Percentiles rank a stretch among this genome's conserved stretches.
These are phyloP conservation scores for Cepaea hortensis DNA, from an alignment of 2,888 invertebrate genomes.

Conservation along the genomic window DNA sequence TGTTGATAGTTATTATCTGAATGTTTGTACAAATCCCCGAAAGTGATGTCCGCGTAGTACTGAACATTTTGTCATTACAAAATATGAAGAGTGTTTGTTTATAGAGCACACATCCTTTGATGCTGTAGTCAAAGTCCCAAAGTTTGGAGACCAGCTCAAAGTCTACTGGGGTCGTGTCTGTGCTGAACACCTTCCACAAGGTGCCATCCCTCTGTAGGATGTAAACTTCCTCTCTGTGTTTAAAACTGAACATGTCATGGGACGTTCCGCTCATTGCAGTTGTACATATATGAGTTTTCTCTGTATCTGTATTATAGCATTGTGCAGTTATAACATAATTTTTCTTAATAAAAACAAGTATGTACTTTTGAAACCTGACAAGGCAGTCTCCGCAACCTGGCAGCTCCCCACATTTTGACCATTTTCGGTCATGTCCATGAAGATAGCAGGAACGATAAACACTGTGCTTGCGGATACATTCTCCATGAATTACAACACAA, in stretches of 20 bases:
- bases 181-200: not conserved
- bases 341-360: not conserved
- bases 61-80: no score
- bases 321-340: not conserved
- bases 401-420: not conserved
- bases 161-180: not conserved
- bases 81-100: not conserved
- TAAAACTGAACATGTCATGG: not conserved
- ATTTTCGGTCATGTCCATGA: not conserved
- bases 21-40: not conserved
- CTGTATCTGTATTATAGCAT: not conserved
- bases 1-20: not conserved
- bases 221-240: not conserved
- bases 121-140: not conserved
- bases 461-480: no score
- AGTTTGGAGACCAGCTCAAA: not conserved
- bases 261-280: not conserved
- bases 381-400: not conserved
- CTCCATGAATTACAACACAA: no score
- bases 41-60: not conserved
- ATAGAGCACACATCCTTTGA: not conserved
- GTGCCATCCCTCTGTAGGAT: constrained; percentile 6
- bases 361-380: not conserved
- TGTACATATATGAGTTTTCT: no score
- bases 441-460: no score